phyloP scores from a whole-genome alignment of 2,113 vertebrate species.

The Corvus moneduloides region DNA sequence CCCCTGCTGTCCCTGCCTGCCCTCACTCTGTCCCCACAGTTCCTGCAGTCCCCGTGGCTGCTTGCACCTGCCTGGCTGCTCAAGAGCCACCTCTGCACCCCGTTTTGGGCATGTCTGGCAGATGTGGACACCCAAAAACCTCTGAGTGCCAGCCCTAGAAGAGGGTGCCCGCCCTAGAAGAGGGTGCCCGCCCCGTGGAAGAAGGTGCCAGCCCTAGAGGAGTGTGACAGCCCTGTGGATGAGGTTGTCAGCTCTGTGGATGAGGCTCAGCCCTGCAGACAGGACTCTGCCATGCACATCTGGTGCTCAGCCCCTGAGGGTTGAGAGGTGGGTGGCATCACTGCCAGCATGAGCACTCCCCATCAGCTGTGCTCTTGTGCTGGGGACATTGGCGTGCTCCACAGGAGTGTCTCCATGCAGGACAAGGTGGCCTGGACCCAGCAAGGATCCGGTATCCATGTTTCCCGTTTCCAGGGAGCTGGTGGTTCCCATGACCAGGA shows the following conservation, averaged over 20 bases:
- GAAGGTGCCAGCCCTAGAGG: background rate
- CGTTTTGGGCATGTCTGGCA: accelerated
- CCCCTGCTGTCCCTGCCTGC: background rate
- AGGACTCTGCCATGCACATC: accelerated
- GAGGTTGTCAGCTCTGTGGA: background rate
- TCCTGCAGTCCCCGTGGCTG: background rate
- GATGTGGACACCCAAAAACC: background rate
- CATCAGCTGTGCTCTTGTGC: background rate
- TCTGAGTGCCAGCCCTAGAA: background rate
- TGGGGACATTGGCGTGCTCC: background rate
- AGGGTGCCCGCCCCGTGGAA: background rate
- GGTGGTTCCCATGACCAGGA: accelerated
- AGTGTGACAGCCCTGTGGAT: background rate
- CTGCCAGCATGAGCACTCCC: background rate
- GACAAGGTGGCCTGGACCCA: background rate
- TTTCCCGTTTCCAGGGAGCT: background rate
- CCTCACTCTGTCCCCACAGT: background rate
- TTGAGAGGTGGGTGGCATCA: background rate
- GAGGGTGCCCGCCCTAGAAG: background rate
- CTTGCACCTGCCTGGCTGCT: background rate
- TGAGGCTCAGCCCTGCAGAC: background rate
- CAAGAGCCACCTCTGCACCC: background rate
- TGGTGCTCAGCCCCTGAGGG: background rate
- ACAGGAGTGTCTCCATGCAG: accelerated
- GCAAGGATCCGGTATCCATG: accelerated